Evolutionary conservation across 2,888 invertebrate species (phyloP), one percentile per base, ranked within the genome.

Genomic region (Tethea ocularis): DNA sequence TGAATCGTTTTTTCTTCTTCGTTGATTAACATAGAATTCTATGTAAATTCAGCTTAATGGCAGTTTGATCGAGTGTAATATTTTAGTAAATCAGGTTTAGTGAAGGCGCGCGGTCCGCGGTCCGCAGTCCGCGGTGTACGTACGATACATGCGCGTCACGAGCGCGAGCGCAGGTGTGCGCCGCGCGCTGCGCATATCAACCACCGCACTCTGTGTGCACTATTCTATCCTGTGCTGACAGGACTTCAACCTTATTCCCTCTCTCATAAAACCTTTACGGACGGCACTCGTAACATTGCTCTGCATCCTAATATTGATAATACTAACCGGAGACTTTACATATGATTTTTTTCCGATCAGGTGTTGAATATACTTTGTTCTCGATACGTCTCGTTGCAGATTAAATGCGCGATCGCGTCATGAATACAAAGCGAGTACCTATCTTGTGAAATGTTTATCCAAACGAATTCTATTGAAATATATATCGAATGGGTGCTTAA

Each of bases 131-230:
- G n/a, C n/a, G n/a, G n/a, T n/a, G n/a, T n/a, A n/a, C n/a, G n/a
- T n/a, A n/a, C n/a, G n/a, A n/a, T n/a, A 68, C 64, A 77, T 74
- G 74, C 87, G 61, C 69, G 68, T 80, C 89, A 85, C 86, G 86
- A 67, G 64, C n/a, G n/a, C n/a, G 64, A 67, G 76, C 85, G 84
- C 90, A 91, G 88, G 86, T 89, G 90, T 83, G 83, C 83, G 69
- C 77, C 78, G 84, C 84, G 86, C 82, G 86, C 70, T 68, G 68
- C 41, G 88, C 81, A 87, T 89, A 64, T 57, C 77, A 78, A 89
- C 65, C 62, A 57, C 65, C 41, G 1, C 46, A 52, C 60, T 57
- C 26, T 10, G 24, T 52, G 56, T 23, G 33, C 59, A 26, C 29
- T 53, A 57, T 4, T n/a, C 38, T n/a, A 38, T 15, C n/a, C 36